Evolutionary conservation across 2,113 vertebrate genomes (phyloP).

Genomic region (Gobio gobio): DNA sequence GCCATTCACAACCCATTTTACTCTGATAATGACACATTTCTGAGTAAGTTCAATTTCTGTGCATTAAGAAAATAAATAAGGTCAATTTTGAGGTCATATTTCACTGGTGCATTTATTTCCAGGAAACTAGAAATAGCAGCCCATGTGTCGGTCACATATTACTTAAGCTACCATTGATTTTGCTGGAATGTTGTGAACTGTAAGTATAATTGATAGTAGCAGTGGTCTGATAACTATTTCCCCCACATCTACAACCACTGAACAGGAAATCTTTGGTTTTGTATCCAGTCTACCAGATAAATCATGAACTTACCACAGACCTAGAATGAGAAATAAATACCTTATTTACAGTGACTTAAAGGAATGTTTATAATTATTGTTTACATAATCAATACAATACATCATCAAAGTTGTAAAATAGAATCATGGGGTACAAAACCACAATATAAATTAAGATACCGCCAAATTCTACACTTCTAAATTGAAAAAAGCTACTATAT

Average conservation of each 20-base stretch:
- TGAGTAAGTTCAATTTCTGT: neutral
- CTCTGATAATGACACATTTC: neutral
- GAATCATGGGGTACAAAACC: neutral
- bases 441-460: neutral
- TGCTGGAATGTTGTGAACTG: neutral
- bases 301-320: neutral
- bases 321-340: conserved; percentile 61
- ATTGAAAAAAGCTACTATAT: neutral
- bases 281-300: conserved; percentile 49
- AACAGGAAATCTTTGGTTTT: conserved; percentile 64
- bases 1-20: neutral
- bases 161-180: neutral
- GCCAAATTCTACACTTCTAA: conserved; percentile 28
- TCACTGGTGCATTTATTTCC: neutral
- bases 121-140: neutral
- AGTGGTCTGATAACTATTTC: neutral
- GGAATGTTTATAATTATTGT: conserved; percentile 7
- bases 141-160: neutral
- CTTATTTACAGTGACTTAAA: conserved; percentile 62
- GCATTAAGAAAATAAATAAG: neutral
- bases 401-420: conserved; percentile 8
- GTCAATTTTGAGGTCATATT: neutral
- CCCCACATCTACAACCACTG: conserved; percentile 3
- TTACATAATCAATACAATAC: conserved; percentile 11
- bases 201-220: neutral